These are phyloP conservation scores for Fissipunctia ypsillon DNA, from an alignment of 2,888 invertebrate genomes.

Conservation along the genomic window DNA sequence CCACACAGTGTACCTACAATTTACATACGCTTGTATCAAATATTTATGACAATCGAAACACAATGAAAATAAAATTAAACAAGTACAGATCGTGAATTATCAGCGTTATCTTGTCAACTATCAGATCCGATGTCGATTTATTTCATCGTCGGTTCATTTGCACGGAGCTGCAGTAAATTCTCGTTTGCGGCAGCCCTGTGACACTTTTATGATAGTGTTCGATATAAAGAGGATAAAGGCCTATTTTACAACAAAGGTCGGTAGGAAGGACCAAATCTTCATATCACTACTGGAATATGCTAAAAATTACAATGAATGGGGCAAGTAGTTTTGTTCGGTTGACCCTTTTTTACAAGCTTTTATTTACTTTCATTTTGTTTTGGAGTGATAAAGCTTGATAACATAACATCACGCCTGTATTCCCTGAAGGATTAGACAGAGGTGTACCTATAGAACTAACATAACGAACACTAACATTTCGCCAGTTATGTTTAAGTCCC, in stretches of 20 bases:
- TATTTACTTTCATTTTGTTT: too few relatives aligned
- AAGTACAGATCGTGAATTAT: conserved; percentile 78
- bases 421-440: too few relatives aligned
- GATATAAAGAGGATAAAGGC: conserved; percentile 80
- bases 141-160: conserved; percentile 86
- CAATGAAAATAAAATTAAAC: conserved; percentile 69
- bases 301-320: conserved; percentile 55
- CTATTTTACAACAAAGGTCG: conserved; percentile 74
- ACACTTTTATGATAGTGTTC: conserved; percentile 88
- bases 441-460: too few relatives aligned
- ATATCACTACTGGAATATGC: conserved; percentile 63
- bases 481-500: too few relatives aligned
- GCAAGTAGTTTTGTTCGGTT: conserved; percentile 27
- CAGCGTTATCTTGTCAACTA: conserved; percentile 83
- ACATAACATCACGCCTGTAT: too few relatives aligned
- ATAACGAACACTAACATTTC: too few relatives aligned
- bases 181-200: conserved; percentile 86
- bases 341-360: too few relatives aligned
- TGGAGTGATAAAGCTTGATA: too few relatives aligned
- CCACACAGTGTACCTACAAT: conserved; percentile 56
- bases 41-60: conserved; percentile 65
- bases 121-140: conserved; percentile 80
- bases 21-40: conserved; percentile 64
- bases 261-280: conserved; percentile 65
- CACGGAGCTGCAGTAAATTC: conserved; percentile 85